Base-by-base conservation (phyloP, 2,113 vertebrate genomes). In the Aegotheles bennettii region DNA sequence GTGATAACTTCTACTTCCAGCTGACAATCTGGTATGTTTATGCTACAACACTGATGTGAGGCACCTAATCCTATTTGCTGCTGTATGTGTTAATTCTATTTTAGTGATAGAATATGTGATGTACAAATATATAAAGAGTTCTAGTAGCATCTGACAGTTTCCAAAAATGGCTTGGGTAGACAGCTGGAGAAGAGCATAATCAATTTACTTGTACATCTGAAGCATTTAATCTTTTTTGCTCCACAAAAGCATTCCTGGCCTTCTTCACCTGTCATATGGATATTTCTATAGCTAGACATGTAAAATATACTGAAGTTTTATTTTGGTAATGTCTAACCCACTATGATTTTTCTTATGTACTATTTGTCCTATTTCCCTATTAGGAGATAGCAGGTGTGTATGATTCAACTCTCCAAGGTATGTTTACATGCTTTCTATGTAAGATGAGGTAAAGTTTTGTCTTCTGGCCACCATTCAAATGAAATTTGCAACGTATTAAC, bases 391-490 rank as follows among this genome's bases (percentile, higher is more conserved):
- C 11, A 25, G 60, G 15, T 0, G 1, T 16, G 59, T 70, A 25
- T 5, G 17, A 43, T 60, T 43, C 33, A 81, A 3, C 21, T 48
- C 7, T 69, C 28, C 18, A 31, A 11, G 40, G 42, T 33, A 36
- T 17, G 11, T 57, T 90, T 54, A n/a, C 1, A 1, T 4, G 6
- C 3, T 40, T 78, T 78, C 36, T 21, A 0, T 3, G 9, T 48
- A 67, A 63, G 10, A 51, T 29, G 19, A 24, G 2, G 11, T n/a
- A 33, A 59, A 54, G 13, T 24, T 86, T 89, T 69, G 29, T 60
- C 16, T 76, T 73, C 64, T 77, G 70, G 38, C 29, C 10, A 16
- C 33, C 48, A n/a, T 56, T 84, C 13, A 48, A 40, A 56, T 42
- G 8, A 70, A 33, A 3, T 31, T 69, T 74, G 9, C 40, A 65